A percentile compares a stretch with the other conserved stretches of the same genome.
These are phyloP conservation scores for Leptinotarsa lineolata DNA, from an alignment of 1,140 invertebrate genomes.

Conservation along the genomic window DNA sequence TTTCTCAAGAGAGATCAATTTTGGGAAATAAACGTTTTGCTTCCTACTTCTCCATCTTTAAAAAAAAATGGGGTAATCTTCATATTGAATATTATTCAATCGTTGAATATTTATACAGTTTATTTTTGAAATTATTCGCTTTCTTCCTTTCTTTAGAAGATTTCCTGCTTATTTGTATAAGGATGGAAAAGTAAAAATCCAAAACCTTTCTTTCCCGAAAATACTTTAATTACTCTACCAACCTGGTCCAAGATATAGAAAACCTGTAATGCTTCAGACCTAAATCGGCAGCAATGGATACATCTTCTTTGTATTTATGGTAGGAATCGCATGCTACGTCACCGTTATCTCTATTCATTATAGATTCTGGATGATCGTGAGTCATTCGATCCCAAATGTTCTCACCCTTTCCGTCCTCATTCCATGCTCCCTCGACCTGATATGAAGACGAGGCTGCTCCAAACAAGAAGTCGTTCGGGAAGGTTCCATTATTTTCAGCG, in stretches of 20 bases:
- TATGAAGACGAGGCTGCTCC: constrained; percentile 47
- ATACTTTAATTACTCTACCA: too few species aligned
- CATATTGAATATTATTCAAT: too few species aligned
- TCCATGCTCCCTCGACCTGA: constrained; percentile 53
- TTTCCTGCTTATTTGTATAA: too few species aligned
- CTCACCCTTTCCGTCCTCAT: constrained; percentile 55
- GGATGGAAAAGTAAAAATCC: too few species aligned
- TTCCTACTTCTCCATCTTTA: too few species aligned
- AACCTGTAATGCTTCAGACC: constrained; percentile 61
- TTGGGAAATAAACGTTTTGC: too few species aligned
- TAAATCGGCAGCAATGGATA: constrained; percentile 57
- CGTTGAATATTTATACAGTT: too few species aligned
- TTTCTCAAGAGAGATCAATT: too few species aligned
- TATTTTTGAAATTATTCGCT: too few species aligned
- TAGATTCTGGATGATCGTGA: constrained; percentile 59
- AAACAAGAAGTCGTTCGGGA: constrained; percentile 52
- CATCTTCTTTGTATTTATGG: constrained; percentile 62
- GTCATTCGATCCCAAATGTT: constrained; percentile 65
- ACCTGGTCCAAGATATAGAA: constrained; percentile 65
- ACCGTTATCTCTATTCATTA: constrained; percentile 60
- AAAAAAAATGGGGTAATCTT: too few species aligned
- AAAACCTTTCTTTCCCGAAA: too few species aligned
- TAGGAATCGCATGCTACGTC: constrained; percentile 65
- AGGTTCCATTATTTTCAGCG: constrained; percentile 3
- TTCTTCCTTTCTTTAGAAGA: too few species aligned